These are phyloP conservation scores for Nasalis larvatus DNA, from an alignment of 2,113 vertebrate species.

Conservation along the genomic window DNA sequence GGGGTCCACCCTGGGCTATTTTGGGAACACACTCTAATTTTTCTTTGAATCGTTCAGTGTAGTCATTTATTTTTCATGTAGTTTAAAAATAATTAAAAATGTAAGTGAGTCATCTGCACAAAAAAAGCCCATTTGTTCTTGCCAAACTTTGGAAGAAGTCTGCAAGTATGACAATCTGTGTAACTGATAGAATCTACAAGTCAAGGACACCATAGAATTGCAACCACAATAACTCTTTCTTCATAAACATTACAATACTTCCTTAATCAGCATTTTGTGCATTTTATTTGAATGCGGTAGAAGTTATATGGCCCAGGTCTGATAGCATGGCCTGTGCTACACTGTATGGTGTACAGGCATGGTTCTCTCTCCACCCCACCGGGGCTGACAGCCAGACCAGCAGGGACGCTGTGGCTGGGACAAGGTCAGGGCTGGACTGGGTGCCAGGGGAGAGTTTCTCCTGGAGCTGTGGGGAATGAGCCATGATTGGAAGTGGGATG, in stretches of 20 bases:
- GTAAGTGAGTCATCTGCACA: background rate
- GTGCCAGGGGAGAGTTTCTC: background rate
- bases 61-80: background rate
- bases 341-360: background rate
- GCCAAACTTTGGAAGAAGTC: background rate
- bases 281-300: background rate
- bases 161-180: background rate
- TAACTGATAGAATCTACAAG: background rate
- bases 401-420: background rate
- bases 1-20: background rate
- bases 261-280: background rate
- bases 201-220: rapidly evolving
- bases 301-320: background rate
- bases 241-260: background rate
- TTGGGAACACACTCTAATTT: background rate
- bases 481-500: background rate
- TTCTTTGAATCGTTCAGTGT: background rate
- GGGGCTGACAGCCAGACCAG: background rate
- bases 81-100: background rate
- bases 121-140: background rate
- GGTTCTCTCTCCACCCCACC: background rate
- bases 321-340: background rate
- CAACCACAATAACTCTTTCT: background rate
- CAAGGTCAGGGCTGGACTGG: no score
- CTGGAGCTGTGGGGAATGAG: background rate